Percentiles rank a stretch among this genome's conserved stretches.
Conservation (phyloP, 1,140 invertebrate species). For the Drosophila leontia region DNA sequence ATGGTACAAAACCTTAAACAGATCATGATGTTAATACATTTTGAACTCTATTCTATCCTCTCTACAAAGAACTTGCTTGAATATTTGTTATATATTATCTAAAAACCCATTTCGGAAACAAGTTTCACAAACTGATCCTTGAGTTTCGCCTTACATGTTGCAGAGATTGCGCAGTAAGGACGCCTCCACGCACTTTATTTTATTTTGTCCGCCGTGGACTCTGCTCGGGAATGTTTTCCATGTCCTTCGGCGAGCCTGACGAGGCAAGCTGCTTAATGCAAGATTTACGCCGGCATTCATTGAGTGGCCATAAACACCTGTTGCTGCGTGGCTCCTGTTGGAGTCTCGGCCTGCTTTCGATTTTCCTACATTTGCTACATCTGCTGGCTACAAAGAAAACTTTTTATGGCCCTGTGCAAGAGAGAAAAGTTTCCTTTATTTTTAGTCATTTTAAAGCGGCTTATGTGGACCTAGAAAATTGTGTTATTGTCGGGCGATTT, state of each 20-base stretch:
- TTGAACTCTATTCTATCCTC: too few species aligned
- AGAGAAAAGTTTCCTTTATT: constrained; percentile 43
- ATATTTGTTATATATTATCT: neutral
- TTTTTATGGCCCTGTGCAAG: constrained; percentile 49
- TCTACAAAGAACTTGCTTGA: neutral
- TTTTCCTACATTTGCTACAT: constrained; percentile 36
- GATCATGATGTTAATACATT: too few species aligned
- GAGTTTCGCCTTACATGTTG: constrained; percentile 55
- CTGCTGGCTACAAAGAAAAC: constrained; percentile 56
- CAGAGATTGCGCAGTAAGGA: constrained; percentile 56
- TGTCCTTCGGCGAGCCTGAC: constrained; percentile 33
- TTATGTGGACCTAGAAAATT: constrained; percentile 41
- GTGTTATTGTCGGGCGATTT: constrained; percentile 43
- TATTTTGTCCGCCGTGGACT: neutral
- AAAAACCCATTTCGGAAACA: neutral
- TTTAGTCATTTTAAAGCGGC: constrained; percentile 54
- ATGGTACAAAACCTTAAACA: too few species aligned
- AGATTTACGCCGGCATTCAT: constrained; percentile 80
- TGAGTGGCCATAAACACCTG: constrained; percentile 72
- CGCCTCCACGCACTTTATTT: neutral
- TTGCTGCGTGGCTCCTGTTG: constrained; percentile 49
- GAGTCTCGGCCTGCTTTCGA: constrained; percentile 16
- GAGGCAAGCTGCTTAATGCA: constrained; percentile 57
- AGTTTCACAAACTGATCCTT: neutral
- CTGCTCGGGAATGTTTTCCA: constrained; percentile 51